Evolutionary conservation across 2,113 vertebrate genomes (phyloP).

Genomic region (Silurus glanis): DNA sequence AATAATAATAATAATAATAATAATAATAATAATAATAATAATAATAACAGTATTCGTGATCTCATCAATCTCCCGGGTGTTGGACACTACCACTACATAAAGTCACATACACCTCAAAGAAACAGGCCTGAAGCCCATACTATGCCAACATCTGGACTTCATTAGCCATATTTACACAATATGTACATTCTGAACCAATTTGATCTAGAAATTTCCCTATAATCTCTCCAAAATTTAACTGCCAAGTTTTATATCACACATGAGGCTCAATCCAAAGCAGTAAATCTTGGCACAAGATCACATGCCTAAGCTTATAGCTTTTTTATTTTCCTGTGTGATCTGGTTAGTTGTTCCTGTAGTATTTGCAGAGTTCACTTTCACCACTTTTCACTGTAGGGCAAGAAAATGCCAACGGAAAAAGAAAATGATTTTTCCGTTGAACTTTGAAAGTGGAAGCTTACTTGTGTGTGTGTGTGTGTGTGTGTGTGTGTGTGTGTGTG

Average conservation of each 20-base stretch:
- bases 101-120: neutral
- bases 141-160: conserved; percentile 53
- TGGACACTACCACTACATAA: neutral
- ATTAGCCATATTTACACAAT: conserved; percentile 53
- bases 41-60: too few species aligned
- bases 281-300: conserved; percentile 49
- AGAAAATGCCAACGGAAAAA: conserved; percentile 27
- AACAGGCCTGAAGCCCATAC: conserved; percentile 9
- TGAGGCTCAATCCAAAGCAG: conserved; percentile 32
- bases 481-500: neutral
- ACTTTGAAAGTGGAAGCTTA: neutral
- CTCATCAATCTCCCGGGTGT: too few species aligned
- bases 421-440: conserved; percentile 27
- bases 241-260: conserved; percentile 56
- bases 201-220: conserved; percentile 50
- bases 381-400: conserved; percentile 34
- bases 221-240: conserved; percentile 51
- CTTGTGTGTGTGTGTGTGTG: neutral
- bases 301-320: neutral
- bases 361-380: conserved; percentile 31
- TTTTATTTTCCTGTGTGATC: conserved; percentile 14
- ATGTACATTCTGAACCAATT: conserved; percentile 51
- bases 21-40: neutral
- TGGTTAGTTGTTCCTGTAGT: conserved; percentile 5
- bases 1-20: neutral